phyloP scores from a whole-genome alignment of 2,113 vertebrate genomes.

The Aphyosemion australe region DNA sequence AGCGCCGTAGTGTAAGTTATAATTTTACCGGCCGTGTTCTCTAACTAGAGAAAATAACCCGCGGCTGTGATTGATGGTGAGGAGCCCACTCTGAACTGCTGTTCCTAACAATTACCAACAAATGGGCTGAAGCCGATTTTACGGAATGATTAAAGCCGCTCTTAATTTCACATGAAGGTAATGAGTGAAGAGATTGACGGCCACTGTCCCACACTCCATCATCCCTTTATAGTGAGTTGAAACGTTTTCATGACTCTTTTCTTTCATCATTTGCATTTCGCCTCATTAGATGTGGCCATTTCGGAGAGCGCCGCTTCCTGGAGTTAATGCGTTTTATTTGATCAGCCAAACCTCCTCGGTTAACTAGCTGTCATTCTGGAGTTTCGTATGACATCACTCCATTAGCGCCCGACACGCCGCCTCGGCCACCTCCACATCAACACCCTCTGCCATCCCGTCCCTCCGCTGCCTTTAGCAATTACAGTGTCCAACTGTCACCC shows the following conservation, averaged over 20 bases:
- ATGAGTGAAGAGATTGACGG: constrained; percentile 81
- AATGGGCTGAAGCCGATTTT: constrained; percentile 73
- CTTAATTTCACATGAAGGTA: constrained; percentile 79
- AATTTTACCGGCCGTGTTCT: constrained; percentile 60
- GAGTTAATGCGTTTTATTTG: constrained; percentile 77
- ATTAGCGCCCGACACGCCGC: constrained; percentile 55
- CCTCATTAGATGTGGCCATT: constrained; percentile 76
- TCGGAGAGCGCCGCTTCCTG: constrained; percentile 68
- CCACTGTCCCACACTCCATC: constrained; percentile 72
- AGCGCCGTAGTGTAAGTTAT: constrained; percentile 62
- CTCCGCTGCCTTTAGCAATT: constrained; percentile 57
- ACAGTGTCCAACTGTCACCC: constrained; percentile 50
- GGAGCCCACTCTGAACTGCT: constrained; percentile 66
- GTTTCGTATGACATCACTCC: constrained; percentile 74
- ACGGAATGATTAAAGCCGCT: constrained; percentile 77
- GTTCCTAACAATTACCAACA: constrained; percentile 73
- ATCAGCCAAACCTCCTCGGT: constrained; percentile 66
- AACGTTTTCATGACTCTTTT: constrained; percentile 73
- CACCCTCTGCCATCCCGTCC: constrained; percentile 43
- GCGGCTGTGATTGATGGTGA: constrained; percentile 69
- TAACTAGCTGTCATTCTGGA: constrained; percentile 71
- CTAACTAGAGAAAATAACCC: constrained; percentile 60
- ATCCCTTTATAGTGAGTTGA: constrained; percentile 77
- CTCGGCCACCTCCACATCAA: constrained; percentile 28
- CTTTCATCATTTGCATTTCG: constrained; percentile 79